These are phyloP conservation scores for Periophthalmodon schlosseri DNA, from an alignment of 2,113 vertebrate species.

Conservation along the genomic window DNA sequence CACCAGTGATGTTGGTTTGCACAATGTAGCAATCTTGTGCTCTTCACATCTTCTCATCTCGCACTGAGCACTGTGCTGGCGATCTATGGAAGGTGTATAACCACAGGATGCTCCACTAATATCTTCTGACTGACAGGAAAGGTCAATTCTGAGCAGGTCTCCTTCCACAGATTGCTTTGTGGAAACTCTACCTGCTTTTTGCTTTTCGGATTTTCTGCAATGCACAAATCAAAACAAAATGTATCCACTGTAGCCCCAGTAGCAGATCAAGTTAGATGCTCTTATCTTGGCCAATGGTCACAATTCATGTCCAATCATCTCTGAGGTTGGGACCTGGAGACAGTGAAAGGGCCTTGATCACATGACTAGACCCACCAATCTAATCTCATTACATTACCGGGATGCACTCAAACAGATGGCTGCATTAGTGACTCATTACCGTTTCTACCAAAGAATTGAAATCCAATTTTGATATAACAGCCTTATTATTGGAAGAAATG, in stretches of 20 bases:
- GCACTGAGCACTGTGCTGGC: background rate
- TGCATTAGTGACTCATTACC: conserved; percentile 23
- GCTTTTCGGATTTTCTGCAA: background rate
- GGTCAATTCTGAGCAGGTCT: conserved; percentile 15
- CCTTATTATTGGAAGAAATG: conserved; percentile 14
- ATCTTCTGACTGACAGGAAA: conserved; percentile 19
- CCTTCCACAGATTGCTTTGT: conserved; percentile 11
- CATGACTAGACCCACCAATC: background rate
- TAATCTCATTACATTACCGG: conserved; percentile 8
- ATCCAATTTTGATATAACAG: conserved; percentile 29
- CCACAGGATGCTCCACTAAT: background rate
- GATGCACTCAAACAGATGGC: conserved; percentile 15
- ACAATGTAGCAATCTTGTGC: background rate
- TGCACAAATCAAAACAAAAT: background rate
- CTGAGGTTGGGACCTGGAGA: background rate
- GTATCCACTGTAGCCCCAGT: background rate
- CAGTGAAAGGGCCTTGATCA: background rate
- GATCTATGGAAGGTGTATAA: conserved; percentile 8
- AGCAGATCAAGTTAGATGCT: background rate
- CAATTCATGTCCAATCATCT: background rate
- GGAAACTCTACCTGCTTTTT: background rate
- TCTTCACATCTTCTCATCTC: background rate
- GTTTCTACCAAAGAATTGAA: conserved; percentile 10
- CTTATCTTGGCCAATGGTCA: conserved; percentile 1
- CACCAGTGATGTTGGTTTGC: background rate